Percentiles rank a stretch among this genome's conserved stretches.
Evolutionary conservation across 2,888 invertebrate species (phyloP).

Genomic region (Steinernema hermaphroditum): DNA sequence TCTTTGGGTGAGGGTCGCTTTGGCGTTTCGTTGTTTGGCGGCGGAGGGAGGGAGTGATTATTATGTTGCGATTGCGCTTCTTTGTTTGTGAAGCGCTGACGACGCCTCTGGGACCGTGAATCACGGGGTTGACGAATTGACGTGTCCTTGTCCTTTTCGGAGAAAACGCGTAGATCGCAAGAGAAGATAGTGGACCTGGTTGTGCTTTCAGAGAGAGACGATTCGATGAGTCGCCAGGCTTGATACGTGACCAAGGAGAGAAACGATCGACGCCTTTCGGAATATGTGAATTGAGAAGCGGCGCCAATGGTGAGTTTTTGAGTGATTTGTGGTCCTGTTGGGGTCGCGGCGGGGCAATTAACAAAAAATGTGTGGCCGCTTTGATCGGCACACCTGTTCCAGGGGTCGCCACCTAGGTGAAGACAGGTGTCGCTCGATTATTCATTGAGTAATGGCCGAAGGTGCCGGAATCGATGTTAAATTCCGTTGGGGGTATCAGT

Average conservation of each 20-base stretch:
- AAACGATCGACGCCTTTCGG: neutral
- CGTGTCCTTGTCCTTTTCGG: neutral
- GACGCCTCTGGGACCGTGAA: neutral
- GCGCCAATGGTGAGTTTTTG: neutral
- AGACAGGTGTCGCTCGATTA: no score
- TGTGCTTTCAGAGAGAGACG: slow-evolving; percentile 7
- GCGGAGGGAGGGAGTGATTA: neutral
- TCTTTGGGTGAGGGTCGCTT: neutral
- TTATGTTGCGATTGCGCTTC: slow-evolving; percentile 1
- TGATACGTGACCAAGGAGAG: no score
- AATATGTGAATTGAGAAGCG: neutral
- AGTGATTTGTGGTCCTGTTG: neutral
- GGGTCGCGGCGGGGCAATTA: no score
- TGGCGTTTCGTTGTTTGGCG: no score
- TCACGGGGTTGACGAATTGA: neutral
- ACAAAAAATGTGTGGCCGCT: no score
- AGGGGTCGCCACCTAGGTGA: no score
- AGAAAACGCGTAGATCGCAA: no score
- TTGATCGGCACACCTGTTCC: no score
- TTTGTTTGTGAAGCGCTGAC: slow-evolving; percentile 5
- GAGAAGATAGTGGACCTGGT: neutral
- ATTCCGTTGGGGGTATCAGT: no score
- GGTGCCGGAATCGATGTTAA: no score
- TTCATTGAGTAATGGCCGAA: no score
- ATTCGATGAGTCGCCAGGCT: neutral